These are phyloP conservation scores for Hemiprocne comata DNA, from an alignment of 2,113 vertebrate genomes.

Conservation along the genomic window DNA sequence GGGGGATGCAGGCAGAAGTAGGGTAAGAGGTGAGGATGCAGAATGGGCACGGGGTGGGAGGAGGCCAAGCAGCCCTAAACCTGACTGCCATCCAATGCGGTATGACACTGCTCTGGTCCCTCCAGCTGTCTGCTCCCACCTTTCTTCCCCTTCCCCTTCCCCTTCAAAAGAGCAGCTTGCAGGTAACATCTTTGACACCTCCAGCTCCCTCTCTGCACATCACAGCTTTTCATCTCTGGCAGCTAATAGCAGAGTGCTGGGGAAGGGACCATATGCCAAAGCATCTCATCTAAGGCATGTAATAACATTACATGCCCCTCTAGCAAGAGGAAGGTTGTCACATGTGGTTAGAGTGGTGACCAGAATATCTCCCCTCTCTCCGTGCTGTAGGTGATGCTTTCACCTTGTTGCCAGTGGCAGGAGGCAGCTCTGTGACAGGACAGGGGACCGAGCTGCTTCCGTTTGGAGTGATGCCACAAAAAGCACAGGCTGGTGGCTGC, in stretches of 20 bases:
- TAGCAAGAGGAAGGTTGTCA: neutral
- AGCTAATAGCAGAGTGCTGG: neutral
- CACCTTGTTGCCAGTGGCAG: neutral
- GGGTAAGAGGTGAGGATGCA: neutral
- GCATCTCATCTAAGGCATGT: neutral
- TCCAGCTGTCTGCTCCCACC: neutral
- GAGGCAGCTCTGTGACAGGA: neutral
- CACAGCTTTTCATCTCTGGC: neutral
- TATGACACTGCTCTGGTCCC: neutral
- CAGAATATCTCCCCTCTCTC: neutral
- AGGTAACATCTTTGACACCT: slow-evolving; percentile 39
- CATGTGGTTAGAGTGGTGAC: rapidly evolving
- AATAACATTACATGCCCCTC: neutral
- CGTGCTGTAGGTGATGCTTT: neutral
- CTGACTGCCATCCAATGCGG: neutral
- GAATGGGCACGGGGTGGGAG: neutral
- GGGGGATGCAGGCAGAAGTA: neutral
- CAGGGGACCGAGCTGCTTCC: neutral
- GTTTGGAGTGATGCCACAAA: neutral
- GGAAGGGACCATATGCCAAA: slow-evolving; percentile 28
- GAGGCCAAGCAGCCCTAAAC: neutral
- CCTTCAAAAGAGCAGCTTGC: neutral
- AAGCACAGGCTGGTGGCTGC: neutral
- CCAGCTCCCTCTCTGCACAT: neutral
- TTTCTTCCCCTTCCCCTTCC: neutral